Percentiles rank a stretch among this genome's conserved stretches.
These are phyloP conservation scores for Acrocephalus scirpaceus DNA, from an alignment of 2,797 vertebrate species.

Conservation along the genomic window DNA sequence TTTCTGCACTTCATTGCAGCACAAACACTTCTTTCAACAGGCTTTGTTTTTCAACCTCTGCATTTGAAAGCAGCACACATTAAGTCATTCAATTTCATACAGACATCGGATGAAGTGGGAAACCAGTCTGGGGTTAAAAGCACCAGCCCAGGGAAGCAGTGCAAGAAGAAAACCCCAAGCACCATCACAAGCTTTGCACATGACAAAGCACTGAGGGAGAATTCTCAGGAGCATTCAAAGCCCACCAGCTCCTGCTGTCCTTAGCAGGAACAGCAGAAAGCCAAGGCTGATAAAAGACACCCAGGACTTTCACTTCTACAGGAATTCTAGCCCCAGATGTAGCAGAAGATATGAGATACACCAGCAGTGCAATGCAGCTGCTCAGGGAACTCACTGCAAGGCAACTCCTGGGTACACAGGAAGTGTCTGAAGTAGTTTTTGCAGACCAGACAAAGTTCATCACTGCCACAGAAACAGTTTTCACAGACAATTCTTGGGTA, in stretches of 20 bases:
- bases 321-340: neutral
- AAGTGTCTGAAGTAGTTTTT: neutral
- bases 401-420: neutral
- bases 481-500: neutral
- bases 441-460: neutral
- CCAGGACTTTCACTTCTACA: neutral
- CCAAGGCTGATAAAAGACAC: neutral
- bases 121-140: neutral
- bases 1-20: neutral
- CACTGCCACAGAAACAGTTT: neutral
- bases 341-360: fast-evolving
- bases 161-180: neutral
- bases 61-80: neutral
- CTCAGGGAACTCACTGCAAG: neutral
- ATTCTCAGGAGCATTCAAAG: neutral
- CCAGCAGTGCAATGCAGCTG: neutral
- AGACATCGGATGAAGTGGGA: neutral
- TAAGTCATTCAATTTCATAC: neutral
- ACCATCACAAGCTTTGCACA: neutral
- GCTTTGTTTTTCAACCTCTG: neutral
- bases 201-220: neutral
- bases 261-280: neutral
- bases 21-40: neutral
- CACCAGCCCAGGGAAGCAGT: neutral
- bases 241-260: neutral